Base-by-base conservation (phyloP, 1,140 invertebrate genomes). In the Drosophila pectinifera region DNA sequence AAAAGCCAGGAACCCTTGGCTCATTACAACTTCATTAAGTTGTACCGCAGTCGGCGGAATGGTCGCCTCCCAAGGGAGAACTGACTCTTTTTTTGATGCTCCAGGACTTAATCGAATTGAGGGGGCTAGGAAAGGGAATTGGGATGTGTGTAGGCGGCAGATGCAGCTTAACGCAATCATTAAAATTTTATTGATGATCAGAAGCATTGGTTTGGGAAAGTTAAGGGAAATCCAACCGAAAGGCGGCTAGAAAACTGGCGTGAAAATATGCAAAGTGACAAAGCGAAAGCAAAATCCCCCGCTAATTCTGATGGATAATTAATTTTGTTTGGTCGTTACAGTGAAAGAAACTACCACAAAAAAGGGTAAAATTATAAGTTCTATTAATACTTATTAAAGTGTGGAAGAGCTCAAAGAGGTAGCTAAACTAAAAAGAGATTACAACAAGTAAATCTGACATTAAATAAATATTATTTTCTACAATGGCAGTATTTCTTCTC, bases 201-300 rank as follows among this genome's bases (percentile, higher is more conserved):
- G 63, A 64, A 65, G 34, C 53, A 46, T 63, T 38, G 61, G 45
- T 7, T 31, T 34, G 62, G 64, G 67, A 78, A 85, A 86, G 79
- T 88, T 88, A 82, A 88, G 88, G 83, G 77, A 79, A 82, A 67
- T 76, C 49, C 58, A 46, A 58, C 11, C 57, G 16, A 73, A 41
- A 48, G 38, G 56, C 53, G 43, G 58, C 20, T 56, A 64, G 45
- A 26, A 26, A 64, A 48, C 41, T 63, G 80, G 78, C 74, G 83
- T 86, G 78, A 79, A 83, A 86, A 88, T 86, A 86, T 86, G 79
- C 83, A 88, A 82, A 86, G 45, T 72, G 83, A 83, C 83, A 76
- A 39, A 55, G 48, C 26, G 68, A 62, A 77, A 51, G 55, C 57
- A 43, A 65, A 58, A 64, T 59, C 78, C 63, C 56, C 20, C 64